These are phyloP conservation scores for Mesorhabditis sp. DNA, from an alignment of 2,888 invertebrate genomes.

Conservation along the genomic window DNA sequence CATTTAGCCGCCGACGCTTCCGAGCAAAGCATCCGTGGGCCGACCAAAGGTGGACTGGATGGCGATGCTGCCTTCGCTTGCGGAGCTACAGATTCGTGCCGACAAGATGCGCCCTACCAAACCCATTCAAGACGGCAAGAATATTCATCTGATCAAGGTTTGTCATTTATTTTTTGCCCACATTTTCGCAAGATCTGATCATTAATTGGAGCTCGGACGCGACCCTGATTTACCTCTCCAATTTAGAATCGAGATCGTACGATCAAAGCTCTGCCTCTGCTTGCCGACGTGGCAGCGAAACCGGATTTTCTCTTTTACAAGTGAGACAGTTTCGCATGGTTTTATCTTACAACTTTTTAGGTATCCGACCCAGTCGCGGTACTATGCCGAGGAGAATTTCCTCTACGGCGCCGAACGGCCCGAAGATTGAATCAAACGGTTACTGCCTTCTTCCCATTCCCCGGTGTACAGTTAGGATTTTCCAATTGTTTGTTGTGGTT, in stretches of 20 bases:
- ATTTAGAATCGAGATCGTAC: slow-evolving; percentile 25
- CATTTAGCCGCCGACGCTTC: too few species aligned
- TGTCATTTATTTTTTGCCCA: not conserved
- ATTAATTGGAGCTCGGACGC: slow-evolving; percentile 18
- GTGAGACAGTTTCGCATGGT: slow-evolving; percentile 19
- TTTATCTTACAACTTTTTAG: slow-evolving; percentile 17
- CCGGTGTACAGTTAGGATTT: slow-evolving; percentile 2
- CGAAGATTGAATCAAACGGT: not conserved
- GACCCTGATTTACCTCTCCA: slow-evolving; percentile 7
- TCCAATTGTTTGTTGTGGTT: not conserved
- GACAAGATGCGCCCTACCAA: slow-evolving; percentile 9
- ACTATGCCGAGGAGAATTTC: slow-evolving; percentile 41
- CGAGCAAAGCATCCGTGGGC: not conserved
- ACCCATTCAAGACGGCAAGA: slow-evolving; percentile 12
- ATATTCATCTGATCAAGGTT: slow-evolving; percentile 20
- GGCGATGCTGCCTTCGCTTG: slow-evolving; percentile 34
- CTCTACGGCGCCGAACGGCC: slow-evolving; percentile 23
- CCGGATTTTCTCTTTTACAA: slow-evolving; percentile 44
- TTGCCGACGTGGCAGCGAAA: slow-evolving; percentile 28
- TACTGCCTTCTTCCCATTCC: not conserved
- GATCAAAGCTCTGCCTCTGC: slow-evolving; percentile 41
- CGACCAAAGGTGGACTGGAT: slow-evolving; percentile 27
- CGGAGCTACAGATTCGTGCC: slow-evolving; percentile 23
- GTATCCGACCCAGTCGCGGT: slow-evolving; percentile 32
- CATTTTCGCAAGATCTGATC: not conserved